phyloP scores from a whole-genome alignment of 2,113 vertebrate species.

The Bos javanicus region DNA sequence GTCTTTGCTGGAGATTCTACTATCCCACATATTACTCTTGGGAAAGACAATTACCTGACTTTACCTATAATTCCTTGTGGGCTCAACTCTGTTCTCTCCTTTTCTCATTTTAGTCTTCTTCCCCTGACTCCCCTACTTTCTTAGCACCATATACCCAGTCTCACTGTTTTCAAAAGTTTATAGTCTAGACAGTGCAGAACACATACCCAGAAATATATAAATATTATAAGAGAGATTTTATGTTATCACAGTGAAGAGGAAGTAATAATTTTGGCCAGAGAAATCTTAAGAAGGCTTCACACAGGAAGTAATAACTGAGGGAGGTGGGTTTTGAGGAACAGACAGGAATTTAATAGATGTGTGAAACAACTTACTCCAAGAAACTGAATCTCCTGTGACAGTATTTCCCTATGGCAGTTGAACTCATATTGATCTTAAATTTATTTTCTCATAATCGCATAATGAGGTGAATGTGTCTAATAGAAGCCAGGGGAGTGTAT shows the following conservation, averaged over 20 bases:
- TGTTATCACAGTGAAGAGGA: background rate
- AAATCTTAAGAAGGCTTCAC: background rate
- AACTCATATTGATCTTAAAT: background rate
- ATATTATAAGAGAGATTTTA: background rate
- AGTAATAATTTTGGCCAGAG: background rate
- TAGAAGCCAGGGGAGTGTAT: background rate
- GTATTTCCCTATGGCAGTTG: background rate
- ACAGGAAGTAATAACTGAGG: background rate
- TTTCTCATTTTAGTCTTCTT: background rate
- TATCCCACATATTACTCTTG: background rate
- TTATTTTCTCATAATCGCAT: background rate
- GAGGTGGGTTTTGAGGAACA: background rate
- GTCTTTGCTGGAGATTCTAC: background rate
- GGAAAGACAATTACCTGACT: background rate
- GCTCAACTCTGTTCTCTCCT: background rate
- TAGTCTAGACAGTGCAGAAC: background rate
- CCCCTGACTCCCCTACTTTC: background rate
- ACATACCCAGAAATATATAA: background rate
- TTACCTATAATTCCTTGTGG: background rate
- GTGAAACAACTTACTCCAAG: background rate
- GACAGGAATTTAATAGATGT: background rate
- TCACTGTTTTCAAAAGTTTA: background rate
- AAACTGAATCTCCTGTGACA: background rate
- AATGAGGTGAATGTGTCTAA: background rate
- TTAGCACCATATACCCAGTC: background rate